Evolutionary conservation across 2,113 vertebrate genomes (phyloP).

Genomic region (Haliaeetus leucogaster): DNA sequence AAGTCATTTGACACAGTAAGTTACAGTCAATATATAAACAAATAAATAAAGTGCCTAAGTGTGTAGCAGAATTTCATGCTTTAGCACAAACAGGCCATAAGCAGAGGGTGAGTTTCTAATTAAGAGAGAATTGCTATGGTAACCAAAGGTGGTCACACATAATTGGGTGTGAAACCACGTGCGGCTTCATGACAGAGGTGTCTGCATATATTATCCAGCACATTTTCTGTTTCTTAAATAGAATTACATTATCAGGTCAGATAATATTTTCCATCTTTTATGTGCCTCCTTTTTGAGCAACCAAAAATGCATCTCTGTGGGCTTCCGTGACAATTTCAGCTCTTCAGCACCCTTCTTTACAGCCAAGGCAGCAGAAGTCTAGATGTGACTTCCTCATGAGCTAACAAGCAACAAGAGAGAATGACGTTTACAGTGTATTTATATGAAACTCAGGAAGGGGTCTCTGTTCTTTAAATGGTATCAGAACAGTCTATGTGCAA

Average conservation of each 20-base stretch:
- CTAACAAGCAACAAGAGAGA: neutral
- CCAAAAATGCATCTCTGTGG: neutral
- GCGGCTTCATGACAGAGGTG: slow-evolving; percentile 23
- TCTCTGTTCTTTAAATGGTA: neutral
- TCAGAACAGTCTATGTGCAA: neutral
- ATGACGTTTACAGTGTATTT: neutral
- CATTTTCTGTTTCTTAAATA: slow-evolving; percentile 25
- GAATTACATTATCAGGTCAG: neutral
- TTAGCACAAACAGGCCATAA: slow-evolving; percentile 18
- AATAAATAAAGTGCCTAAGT: neutral
- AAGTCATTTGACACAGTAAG: neutral
- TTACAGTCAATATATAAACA: neutral
- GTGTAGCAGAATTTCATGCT: neutral
- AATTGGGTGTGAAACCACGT: slow-evolving; percentile 40
- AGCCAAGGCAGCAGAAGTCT: neutral
- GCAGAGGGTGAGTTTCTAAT: slow-evolving; percentile 42
- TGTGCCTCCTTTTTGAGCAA: neutral
- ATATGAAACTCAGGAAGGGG: neutral
- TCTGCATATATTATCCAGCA: slow-evolving; percentile 42
- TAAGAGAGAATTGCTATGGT: slow-evolving; percentile 53
- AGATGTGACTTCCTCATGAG: neutral
- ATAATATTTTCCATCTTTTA: neutral
- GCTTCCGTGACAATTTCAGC: neutral
- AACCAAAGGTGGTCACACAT: slow-evolving; percentile 55
- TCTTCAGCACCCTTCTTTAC: neutral